These are phyloP conservation scores for Tachuris rubrigastra DNA, from an alignment of 2,113 vertebrate genomes.

Conservation along the genomic window DNA sequence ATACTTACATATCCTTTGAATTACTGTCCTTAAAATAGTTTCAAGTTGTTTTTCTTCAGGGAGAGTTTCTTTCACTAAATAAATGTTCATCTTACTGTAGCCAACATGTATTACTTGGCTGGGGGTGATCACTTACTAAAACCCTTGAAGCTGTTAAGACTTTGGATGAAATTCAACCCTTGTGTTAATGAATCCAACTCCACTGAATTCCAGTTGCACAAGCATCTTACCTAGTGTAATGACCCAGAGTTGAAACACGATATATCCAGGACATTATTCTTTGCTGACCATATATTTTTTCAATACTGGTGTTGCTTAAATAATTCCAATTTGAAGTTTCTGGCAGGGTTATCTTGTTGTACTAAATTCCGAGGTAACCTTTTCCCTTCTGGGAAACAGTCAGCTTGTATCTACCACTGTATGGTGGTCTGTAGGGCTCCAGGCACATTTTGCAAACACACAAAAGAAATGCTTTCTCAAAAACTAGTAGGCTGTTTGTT, in stretches of 20 bases:
- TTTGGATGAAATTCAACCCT: constrained; percentile 31
- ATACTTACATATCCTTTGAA: neutral
- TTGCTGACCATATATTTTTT: constrained; percentile 26
- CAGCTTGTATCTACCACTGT: neutral
- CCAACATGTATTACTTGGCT: constrained; percentile 26
- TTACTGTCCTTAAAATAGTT: neutral
- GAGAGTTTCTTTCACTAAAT: neutral
- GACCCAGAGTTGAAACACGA: constrained; percentile 17
- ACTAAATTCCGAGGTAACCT: neutral
- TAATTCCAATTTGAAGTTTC: constrained; percentile 14
- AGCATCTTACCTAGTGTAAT: neutral
- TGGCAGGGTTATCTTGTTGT: constrained; percentile 9
- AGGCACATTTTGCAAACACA: neutral
- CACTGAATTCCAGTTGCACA: constrained; percentile 5
- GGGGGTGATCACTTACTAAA: neutral
- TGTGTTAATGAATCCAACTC: constrained; percentile 42
- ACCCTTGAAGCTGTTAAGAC: neutral
- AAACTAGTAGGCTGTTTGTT: neutral
- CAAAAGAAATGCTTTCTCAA: neutral
- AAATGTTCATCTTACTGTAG: neutral
- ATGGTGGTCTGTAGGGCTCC: neutral
- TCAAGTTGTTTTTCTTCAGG: neutral
- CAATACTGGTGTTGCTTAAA: neutral
- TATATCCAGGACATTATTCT: neutral
- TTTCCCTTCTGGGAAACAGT: constrained; percentile 4